These are phyloP conservation scores for Nomada ferruginata DNA, from an alignment of 2,888 invertebrate genomes.

Conservation along the genomic window DNA sequence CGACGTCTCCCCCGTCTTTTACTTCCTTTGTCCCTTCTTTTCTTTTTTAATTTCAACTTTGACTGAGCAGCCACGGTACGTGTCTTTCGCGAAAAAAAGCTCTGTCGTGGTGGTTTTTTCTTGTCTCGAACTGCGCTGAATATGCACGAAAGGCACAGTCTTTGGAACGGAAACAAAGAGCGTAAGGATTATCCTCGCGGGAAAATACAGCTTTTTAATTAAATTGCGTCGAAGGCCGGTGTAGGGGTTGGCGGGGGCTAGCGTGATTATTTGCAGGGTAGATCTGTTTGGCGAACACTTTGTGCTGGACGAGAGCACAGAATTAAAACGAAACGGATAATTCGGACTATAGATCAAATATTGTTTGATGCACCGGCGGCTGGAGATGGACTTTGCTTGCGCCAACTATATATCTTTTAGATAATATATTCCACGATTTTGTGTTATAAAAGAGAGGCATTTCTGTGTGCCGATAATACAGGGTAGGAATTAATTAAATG, in stretches of 20 bases:
- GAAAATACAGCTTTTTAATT: constrained; percentile 67
- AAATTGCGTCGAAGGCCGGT: constrained; percentile 55
- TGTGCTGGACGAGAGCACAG: constrained; percentile 26
- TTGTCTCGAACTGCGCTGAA: constrained; percentile 17
- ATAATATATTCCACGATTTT: not conserved
- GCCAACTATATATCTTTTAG: not conserved
- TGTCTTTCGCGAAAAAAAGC: constrained; percentile 2
- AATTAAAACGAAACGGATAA: constrained; percentile 58
- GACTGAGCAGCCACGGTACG: constrained; percentile 6
- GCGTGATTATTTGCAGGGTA: constrained; percentile 48
- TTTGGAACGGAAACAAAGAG: constrained; percentile 50
- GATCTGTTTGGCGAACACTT: constrained; percentile 60
- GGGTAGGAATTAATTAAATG: constrained; percentile 10
- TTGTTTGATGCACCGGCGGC: constrained; percentile 31
- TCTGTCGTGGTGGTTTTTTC: not conserved
- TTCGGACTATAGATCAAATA: constrained; percentile 35
- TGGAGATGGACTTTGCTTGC: constrained; percentile 18
- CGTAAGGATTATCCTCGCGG: constrained; percentile 43
- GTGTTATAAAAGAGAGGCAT: not conserved
- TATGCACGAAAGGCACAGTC: constrained; percentile 40
- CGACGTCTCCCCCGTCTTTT: not conserved
- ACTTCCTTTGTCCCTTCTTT: not conserved
- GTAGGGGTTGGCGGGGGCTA: constrained; percentile 7
- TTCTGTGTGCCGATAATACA: not conserved
- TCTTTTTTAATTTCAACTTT: constrained; percentile 25